Evolutionary conservation across 2,113 vertebrate genomes (phyloP).

Genomic region (Pygathrix nemaeus): DNA sequence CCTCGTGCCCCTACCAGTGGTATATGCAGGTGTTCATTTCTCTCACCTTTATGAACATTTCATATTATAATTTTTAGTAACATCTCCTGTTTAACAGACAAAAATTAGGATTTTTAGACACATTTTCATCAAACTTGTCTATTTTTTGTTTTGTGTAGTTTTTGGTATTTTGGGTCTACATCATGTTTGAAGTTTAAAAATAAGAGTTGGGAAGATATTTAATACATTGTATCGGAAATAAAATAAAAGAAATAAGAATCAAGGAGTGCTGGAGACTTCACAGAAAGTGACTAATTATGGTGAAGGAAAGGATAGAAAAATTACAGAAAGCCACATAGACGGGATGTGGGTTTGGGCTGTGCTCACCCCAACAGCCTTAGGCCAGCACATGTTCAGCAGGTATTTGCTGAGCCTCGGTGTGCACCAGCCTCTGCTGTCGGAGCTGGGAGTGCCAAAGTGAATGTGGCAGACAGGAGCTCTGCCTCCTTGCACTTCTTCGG

Average conservation of each 20-base stretch:
- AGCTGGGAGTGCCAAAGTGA: neutral
- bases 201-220: neutral
- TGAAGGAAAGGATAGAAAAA: neutral
- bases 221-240: neutral
- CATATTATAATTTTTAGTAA: neutral
- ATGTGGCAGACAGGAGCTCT: neutral
- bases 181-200: neutral
- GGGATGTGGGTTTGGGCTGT: neutral
- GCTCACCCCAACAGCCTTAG: neutral
- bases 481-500: neutral
- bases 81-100: neutral
- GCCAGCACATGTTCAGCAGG: neutral
- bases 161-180: neutral
- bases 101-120: neutral
- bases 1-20: neutral
- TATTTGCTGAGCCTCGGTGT: neutral
- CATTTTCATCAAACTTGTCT: neutral
- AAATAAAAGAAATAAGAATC: neutral
- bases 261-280: neutral
- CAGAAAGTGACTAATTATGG: neutral
- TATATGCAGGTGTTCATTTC: neutral
- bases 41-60: neutral
- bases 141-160: neutral
- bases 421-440: neutral
- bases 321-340: rapidly evolving